phyloP scores from a whole-genome alignment of 2,797 vertebrate species.

The Buphagus erythrorhynchus region DNA sequence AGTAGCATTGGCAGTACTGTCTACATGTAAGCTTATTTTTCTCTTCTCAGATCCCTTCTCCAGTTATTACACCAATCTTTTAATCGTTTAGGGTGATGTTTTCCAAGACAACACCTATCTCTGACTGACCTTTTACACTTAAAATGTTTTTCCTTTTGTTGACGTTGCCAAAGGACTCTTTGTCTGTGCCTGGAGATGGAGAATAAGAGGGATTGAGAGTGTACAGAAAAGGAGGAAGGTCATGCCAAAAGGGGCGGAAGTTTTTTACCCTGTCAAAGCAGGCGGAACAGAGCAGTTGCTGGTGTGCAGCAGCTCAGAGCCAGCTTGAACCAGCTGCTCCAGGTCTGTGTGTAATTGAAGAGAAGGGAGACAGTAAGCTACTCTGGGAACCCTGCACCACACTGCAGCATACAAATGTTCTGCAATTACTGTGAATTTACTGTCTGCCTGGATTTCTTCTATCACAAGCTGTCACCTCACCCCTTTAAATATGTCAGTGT shows the following conservation, averaged over 20 bases:
- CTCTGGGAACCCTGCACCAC: neutral
- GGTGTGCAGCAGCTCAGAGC: neutral
- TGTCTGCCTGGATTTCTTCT: neutral
- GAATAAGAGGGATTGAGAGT: neutral
- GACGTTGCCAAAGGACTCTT: neutral
- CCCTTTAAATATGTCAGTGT: neutral
- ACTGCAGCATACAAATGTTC: neutral
- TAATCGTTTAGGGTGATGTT: neutral
- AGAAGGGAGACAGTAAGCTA: neutral
- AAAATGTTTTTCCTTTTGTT: neutral
- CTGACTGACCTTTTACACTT: neutral
- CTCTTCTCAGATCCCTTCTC: neutral
- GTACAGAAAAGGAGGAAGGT: neutral
- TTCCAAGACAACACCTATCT: neutral
- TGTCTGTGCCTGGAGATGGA: neutral
- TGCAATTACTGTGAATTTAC: neutral
- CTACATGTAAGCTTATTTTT: neutral
- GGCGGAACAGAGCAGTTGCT: neutral
- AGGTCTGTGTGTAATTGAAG: neutral
- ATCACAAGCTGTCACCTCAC: neutral
- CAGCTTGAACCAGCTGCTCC: slow-evolving; percentile 41
- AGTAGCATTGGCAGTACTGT: neutral
- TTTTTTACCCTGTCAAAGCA: neutral
- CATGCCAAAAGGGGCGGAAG: neutral
- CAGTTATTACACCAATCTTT: neutral